phyloP scores from a whole-genome alignment of 2,888 invertebrate genomes.

The Pinctada fucata region DNA sequence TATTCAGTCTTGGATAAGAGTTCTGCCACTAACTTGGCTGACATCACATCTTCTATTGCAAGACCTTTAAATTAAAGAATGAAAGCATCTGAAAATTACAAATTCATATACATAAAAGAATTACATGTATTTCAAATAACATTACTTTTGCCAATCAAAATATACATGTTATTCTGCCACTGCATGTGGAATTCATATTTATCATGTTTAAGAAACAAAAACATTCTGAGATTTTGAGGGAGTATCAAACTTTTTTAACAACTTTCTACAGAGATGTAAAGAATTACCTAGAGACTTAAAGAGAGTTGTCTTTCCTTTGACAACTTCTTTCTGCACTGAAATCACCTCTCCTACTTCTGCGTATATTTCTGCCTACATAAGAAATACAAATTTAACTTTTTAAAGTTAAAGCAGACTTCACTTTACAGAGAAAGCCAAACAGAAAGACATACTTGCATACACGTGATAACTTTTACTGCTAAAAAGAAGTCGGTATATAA shows the following conservation, averaged over 20 bases:
- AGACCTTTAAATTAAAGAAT: slow-evolving; percentile 78
- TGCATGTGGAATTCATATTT: no score
- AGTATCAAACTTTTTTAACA: no score
- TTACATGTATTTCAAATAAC: no score
- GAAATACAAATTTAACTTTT: no score
- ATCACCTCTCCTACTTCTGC: slow-evolving; percentile 81
- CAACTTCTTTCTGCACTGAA: slow-evolving; percentile 70
- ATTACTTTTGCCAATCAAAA: no score
- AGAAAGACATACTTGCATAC: no score
- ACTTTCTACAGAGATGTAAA: neutral
- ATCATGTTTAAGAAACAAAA: no score
- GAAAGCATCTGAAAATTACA: neutral
- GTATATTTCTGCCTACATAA: slow-evolving; percentile 76
- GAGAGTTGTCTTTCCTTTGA: slow-evolving; percentile 78
- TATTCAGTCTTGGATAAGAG: neutral
- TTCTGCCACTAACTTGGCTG: slow-evolving; percentile 80
- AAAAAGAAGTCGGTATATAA: no score
- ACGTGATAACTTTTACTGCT: no score
- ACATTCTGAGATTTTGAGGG: no score
- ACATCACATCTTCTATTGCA: slow-evolving; percentile 82
- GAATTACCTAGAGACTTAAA: slow-evolving; percentile 82
- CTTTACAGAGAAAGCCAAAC: neutral
- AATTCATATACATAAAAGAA: no score
- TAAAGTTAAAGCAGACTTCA: slow-evolving; percentile 18
- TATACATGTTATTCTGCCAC: no score